Conservation (phyloP, 1,140 invertebrate genomes). For the Hyles vespertilio region DNA sequence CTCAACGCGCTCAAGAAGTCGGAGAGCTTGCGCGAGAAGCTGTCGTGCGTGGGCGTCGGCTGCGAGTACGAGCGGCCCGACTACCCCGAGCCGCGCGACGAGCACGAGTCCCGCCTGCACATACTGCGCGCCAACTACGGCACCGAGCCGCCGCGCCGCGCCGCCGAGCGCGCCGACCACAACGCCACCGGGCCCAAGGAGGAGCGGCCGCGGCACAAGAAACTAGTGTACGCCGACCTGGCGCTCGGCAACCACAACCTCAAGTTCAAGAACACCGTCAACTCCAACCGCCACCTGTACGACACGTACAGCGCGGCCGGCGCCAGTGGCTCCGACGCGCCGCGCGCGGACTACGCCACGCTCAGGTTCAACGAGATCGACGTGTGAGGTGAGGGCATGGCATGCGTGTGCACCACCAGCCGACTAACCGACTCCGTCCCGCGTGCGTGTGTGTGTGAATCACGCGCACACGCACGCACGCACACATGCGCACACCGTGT, state of each 20-base stretch:
- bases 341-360: constrained; percentile 80
- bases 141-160: too few relatives aligned
- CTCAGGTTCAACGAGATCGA: constrained; percentile 89
- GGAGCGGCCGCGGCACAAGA: constrained; percentile 65
- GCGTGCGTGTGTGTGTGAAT: too few relatives aligned
- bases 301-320: constrained; percentile 54
- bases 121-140: too few relatives aligned
- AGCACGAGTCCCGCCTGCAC: constrained; percentile 16
- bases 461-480: neutral
- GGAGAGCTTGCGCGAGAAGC: constrained; percentile 69
- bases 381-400: constrained; percentile 77
- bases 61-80: constrained; percentile 65
- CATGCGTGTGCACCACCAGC: neutral
- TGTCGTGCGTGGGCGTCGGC: constrained; percentile 70
- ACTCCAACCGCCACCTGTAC: constrained; percentile 76
- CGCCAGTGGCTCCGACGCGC: neutral
- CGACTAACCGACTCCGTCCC: too few relatives aligned
- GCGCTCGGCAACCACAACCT: constrained; percentile 75
- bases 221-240: constrained; percentile 74
- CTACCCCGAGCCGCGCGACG: constrained; percentile 73
- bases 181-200: constrained; percentile 36
- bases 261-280: constrained; percentile 76
- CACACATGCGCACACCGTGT: neutral
- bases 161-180: too few relatives aligned
- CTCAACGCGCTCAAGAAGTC: constrained; percentile 69